Percentiles rank a stretch among this genome's conserved stretches.
Evolutionary conservation across 2,113 vertebrate genomes (phyloP).

Genomic region (Plecotus auritus): DNA sequence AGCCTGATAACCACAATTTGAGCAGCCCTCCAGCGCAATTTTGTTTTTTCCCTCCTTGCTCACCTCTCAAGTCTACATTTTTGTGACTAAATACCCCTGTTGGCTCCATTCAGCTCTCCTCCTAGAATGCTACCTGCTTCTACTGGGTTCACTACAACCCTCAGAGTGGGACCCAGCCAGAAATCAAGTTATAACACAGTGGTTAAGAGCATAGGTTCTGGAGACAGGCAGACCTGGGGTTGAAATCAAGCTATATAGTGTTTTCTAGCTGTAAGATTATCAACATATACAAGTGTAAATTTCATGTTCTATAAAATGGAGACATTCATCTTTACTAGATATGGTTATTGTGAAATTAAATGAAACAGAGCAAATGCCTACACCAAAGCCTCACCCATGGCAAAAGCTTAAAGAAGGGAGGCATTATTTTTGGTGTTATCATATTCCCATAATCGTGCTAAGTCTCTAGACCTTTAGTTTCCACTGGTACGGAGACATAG

Average conservation of each 20-base stretch:
- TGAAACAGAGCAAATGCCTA: not conserved
- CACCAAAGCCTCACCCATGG: not conserved
- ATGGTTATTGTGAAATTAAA: not conserved
- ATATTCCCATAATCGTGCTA: not conserved
- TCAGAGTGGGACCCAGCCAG: not conserved
- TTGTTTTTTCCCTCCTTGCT: not conserved
- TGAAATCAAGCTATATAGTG: not conserved
- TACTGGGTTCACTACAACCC: not conserved
- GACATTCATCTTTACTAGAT: not conserved
- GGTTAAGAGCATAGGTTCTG: not conserved
- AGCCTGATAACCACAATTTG: not conserved
- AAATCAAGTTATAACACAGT: not conserved
- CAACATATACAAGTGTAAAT: not conserved
- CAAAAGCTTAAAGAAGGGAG: not conserved
- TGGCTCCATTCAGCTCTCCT: not conserved
- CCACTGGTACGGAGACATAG: not conserved
- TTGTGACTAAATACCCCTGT: not conserved
- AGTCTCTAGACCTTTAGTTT: not conserved
- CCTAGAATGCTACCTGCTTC: not conserved
- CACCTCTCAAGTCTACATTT: not conserved
- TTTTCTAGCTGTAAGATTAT: not conserved
- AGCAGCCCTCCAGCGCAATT: not conserved
- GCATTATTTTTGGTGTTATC: not conserved
- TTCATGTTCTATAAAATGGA: not conserved
- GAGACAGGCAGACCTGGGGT: not conserved